Percentiles rank a stretch among this genome's conserved stretches.
phyloP scores from a whole-genome alignment of 2,797 vertebrate genomes.

The Labroides dimidiatus region DNA sequence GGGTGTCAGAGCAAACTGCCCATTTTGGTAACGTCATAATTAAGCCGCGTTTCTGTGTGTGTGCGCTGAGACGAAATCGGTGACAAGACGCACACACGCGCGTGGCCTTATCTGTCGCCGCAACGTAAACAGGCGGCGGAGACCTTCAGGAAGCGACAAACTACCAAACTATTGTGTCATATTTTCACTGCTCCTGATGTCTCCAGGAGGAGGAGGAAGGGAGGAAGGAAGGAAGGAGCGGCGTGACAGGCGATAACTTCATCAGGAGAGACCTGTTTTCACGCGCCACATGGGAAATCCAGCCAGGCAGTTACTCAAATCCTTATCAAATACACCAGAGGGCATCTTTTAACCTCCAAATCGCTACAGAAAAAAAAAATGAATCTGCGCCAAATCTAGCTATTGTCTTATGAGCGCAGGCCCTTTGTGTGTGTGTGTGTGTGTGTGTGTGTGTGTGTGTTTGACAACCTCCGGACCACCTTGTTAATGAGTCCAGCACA shows the following conservation, averaged over 20 bases:
- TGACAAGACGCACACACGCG: conserved; percentile 15
- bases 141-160: conserved; percentile 37
- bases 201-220: not conserved
- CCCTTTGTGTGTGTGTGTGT: not conserved
- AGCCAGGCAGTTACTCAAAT: conserved; percentile 74
- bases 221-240: conserved; percentile 34
- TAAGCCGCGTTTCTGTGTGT: conserved; percentile 77
- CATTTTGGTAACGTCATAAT: conserved; percentile 97
- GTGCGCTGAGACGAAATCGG: not conserved
- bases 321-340: conserved; percentile 75
- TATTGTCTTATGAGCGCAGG: conserved; percentile 52
- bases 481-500: conserved; percentile 77
- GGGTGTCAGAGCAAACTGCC: conserved; percentile 93
- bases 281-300: conserved; percentile 70
- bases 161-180: conserved; percentile 33
- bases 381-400: conserved; percentile 9
- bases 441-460: conserved; percentile 52
- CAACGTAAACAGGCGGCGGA: conserved; percentile 50
- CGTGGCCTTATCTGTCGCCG: conserved; percentile 36
- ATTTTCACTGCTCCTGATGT: conserved; percentile 8
- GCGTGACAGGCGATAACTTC: conserved; percentile 69
- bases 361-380: conserved; percentile 16
- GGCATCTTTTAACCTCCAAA: conserved; percentile 77
- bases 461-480: conserved; percentile 67
- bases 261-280: conserved; percentile 67